Percentiles rank a stretch among this genome's conserved stretches.
phyloP scores from a whole-genome alignment of 2,113 vertebrate species.

The Pseudonaja textilis region DNA sequence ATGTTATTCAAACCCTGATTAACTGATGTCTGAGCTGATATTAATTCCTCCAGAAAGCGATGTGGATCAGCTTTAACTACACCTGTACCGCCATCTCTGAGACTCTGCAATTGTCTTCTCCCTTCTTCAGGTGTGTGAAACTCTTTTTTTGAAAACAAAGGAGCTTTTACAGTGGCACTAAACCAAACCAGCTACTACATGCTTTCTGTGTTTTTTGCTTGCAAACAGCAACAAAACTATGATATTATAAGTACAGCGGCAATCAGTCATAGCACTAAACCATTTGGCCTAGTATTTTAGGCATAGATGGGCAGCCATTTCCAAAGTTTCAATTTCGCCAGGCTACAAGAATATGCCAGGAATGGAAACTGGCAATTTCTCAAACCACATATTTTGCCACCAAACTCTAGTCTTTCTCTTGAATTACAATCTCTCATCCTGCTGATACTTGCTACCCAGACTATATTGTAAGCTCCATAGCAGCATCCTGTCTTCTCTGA shows the following conservation, averaged over 20 bases:
- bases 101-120: neutral
- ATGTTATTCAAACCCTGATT: neutral
- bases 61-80: neutral
- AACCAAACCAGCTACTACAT: neutral
- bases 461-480: neutral
- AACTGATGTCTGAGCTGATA: neutral
- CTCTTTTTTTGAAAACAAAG: neutral
- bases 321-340: neutral
- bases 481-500: neutral
- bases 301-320: neutral
- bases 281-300: neutral
- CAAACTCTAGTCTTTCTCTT: neutral
- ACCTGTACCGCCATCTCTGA: neutral
- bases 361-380: neutral
- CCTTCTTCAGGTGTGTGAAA: neutral
- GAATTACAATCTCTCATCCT: neutral
- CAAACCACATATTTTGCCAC: neutral
- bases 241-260: neutral
- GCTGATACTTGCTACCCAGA: neutral
- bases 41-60: neutral
- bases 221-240: neutral
- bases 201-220: neutral
- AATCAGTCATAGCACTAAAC: neutral
- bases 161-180: neutral
- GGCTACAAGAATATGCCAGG: neutral